Evolutionary conservation across 2,888 invertebrate genomes (phyloP).

Genomic region (Lydus trimaculatus): DNA sequence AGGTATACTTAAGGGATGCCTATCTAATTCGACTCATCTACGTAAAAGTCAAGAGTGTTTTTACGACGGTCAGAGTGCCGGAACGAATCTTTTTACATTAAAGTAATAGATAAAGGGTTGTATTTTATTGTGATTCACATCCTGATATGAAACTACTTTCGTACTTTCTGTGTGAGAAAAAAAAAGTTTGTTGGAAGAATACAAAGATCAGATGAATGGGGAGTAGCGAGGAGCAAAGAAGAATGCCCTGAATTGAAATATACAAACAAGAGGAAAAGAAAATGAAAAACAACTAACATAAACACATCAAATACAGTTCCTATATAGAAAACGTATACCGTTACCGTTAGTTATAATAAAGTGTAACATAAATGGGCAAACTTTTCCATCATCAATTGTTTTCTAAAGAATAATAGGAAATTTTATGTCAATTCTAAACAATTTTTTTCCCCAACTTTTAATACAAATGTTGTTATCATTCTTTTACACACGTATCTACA

Average conservation of each 20-base stretch:
- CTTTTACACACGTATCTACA: no score
- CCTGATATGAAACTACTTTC: slow-evolving; percentile 38
- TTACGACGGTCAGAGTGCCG: slow-evolving; percentile 41
- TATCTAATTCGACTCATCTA: slow-evolving; percentile 54
- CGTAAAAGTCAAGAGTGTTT: slow-evolving; percentile 42
- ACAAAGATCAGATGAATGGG: not conserved
- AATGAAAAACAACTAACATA: slow-evolving; percentile 12
- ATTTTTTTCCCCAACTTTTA: not conserved
- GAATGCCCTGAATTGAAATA: not conserved
- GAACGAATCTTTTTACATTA: slow-evolving; percentile 38
- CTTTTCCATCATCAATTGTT: not conserved
- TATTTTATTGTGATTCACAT: slow-evolving; percentile 47
- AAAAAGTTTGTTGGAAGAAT: not conserved
- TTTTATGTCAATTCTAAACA: not conserved
- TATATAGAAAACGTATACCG: not conserved
- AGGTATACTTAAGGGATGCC: slow-evolving; percentile 45
- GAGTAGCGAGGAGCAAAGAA: not conserved
- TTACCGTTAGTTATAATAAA: not conserved
- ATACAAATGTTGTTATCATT: not conserved
- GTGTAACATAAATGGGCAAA: not conserved
- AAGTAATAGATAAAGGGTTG: slow-evolving; percentile 47
- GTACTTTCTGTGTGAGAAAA: not conserved
- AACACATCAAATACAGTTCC: not conserved
- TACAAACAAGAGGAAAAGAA: not conserved
- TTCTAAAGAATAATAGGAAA: not conserved